Conservation (phyloP, 1,140 invertebrate species). For the Bombus polaris region DNA sequence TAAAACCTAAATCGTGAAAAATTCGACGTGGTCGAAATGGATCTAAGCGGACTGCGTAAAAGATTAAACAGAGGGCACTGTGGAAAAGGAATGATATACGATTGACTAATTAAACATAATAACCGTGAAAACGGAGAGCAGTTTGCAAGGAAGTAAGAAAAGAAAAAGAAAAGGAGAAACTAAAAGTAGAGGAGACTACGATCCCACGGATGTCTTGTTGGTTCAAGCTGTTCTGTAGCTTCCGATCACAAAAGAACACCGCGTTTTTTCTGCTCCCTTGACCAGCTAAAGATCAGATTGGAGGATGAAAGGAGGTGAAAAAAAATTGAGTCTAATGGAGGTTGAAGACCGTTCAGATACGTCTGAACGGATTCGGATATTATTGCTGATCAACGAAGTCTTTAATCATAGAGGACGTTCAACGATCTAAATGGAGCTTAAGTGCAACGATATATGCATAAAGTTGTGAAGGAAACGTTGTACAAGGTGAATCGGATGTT, state of each 20-base stretch:
- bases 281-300: neutral
- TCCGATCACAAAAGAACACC: neutral
- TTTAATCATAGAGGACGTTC: neutral
- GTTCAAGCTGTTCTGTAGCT: neutral
- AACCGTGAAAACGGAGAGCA: neutral
- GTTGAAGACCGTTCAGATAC: neutral
- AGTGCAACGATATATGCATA: neutral
- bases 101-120: constrained; percentile 5
- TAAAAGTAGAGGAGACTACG: too few species aligned
- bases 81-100: neutral
- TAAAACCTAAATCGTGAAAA: neutral
- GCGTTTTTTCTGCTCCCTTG: neutral
- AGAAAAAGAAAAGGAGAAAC: neutral
- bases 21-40: too few species aligned
- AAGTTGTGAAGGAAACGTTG: neutral
- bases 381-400: neutral
- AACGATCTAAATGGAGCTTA: neutral
- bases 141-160: neutral
- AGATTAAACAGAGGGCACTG: neutral
- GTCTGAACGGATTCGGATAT: neutral
- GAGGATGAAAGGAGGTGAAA: neutral
- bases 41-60: neutral
- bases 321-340: constrained; percentile 4
- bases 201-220: too few species aligned
- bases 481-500: neutral